Evolutionary conservation across 2,797 vertebrate species (phyloP), one percentile per base, ranked within the genome.

Genomic region (Micrastur ruficollis): DNA sequence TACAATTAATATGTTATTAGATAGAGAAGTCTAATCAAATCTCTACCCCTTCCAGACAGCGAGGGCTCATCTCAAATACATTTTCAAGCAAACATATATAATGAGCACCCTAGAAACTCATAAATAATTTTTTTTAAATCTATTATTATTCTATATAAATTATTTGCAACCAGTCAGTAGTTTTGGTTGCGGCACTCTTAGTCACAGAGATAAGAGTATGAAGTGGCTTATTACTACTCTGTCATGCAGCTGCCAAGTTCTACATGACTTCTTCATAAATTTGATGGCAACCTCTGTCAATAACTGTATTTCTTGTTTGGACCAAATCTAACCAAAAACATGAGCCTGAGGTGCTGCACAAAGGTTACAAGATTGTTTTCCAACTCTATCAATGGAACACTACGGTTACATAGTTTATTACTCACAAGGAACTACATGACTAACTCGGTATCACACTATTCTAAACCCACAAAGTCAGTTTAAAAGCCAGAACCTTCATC

Each of bases 401-500:
- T 3, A 12, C 1, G 4, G 55, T 7, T 40, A 21, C 36, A 4
- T 4, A 3, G 34, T 8, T 25, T 20, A 11, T 9, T 42, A 9
- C 55, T 11, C 61, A 14, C 6, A 4, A 50, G n/a, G 42, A 42
- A 5, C 55, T 34, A 4, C 15, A 8, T 14, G 40, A 25, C 34
- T 46, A 40, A 47, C 36, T 36, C 42, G 4, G 3, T 11, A 12
- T 14, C 36, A 7, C 23, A 2, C 42, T 11, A 4, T 5, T 4
- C 12, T 3, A 50, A 47, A 52, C 34, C 22, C 12, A 14, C 17
- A 38, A 38, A 44, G 31, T 16, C 19, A 17, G 34, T 8, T 17
- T 17, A 20, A n/a, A 52, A 42, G 26, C 47, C 62, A 52, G 36
- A n/a, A 20, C 13, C 61, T 36, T 36, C 34, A 4, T 23, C 31